Percentiles rank a stretch among this genome's conserved stretches.
These are phyloP conservation scores for Artibeus lituratus DNA, from an alignment of 2,797 vertebrate genomes.

Conservation along the genomic window DNA sequence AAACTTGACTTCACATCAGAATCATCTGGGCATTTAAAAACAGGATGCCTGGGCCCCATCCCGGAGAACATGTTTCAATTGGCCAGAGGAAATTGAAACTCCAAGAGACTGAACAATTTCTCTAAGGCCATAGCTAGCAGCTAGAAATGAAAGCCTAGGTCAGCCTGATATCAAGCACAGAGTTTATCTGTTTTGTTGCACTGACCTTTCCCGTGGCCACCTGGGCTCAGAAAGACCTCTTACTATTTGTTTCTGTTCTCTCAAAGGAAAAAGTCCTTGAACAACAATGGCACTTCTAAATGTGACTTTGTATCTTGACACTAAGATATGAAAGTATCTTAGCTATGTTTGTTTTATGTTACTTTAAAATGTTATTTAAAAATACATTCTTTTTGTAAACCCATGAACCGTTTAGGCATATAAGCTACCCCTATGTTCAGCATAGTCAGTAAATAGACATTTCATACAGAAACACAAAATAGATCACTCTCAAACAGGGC, in stretches of 20 bases:
- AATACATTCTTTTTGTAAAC: constrained; percentile 15
- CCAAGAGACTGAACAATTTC: neutral
- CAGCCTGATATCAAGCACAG: neutral
- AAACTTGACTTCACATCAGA: neutral
- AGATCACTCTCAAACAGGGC: neutral
- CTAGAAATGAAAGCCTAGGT: neutral
- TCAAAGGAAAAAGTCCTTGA: neutral
- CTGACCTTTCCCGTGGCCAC: neutral
- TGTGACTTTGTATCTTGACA: neutral
- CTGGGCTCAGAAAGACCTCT: neutral
- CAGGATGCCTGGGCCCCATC: neutral
- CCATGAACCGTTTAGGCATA: neutral
- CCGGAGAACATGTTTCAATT: neutral
- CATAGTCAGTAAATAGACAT: neutral
- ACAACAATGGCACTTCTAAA: neutral
- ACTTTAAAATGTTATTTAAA: neutral
- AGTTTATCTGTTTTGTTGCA: neutral
- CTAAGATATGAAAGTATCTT: neutral
- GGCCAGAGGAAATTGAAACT: neutral
- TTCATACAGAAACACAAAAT: neutral
- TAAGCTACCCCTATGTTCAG: neutral
- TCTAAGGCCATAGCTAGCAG: neutral
- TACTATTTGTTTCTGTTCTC: neutral
- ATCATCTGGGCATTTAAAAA: neutral
- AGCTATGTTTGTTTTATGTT: neutral